A percentile compares a stretch with the other conserved stretches of the same genome.
Conservation (phyloP, 2,888 invertebrate genomes). For the Branchellion lobata region DNA sequence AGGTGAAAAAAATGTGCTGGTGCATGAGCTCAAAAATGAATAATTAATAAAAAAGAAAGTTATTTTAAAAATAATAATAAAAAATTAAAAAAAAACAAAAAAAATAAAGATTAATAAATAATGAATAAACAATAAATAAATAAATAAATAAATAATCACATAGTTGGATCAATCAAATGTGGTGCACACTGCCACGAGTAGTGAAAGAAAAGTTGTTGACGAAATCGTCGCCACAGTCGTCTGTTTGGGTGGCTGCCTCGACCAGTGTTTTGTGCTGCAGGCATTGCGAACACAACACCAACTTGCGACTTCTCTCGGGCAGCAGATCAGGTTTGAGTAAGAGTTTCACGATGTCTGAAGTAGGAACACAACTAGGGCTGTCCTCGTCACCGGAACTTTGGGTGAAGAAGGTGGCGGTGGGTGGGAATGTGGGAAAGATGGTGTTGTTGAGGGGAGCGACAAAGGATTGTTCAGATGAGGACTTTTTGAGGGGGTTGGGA, state of each 20-base stretch:
- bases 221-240: neutral
- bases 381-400: neutral
- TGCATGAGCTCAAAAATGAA: too few relatives aligned
- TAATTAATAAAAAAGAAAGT: neutral
- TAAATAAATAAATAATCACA: too few relatives aligned
- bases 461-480: neutral
- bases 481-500: neutral
- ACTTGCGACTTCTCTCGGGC: neutral
- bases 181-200: too few relatives aligned
- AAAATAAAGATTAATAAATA: too few relatives aligned
- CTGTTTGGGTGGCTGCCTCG: neutral
- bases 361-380: neutral
- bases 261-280: neutral
- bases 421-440: constrained; percentile 8
- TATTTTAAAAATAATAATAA: too few relatives aligned
- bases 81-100: too few relatives aligned
- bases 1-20: too few relatives aligned
- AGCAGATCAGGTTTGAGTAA: neutral
- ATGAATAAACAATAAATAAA: too few relatives aligned
- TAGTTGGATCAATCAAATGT: too few relatives aligned
- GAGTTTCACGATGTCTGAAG: neutral
- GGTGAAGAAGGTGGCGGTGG: neutral
- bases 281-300: neutral
- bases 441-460: neutral
- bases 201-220: too few relatives aligned